Base-by-base conservation (phyloP, 2,888 invertebrate species). In the Lycocerus yunnanus region DNA sequence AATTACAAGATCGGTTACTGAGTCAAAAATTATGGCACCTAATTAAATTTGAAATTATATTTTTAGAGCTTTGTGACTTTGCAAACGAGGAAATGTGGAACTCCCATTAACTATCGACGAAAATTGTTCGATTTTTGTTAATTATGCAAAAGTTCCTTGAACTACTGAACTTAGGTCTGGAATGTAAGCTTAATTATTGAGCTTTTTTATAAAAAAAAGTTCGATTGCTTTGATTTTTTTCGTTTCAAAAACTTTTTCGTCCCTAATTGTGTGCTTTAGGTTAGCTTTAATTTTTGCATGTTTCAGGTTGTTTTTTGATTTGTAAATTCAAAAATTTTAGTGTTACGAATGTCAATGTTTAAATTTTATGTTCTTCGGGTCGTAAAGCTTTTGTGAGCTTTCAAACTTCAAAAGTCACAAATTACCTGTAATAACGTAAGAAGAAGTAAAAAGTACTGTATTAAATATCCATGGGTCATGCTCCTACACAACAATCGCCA, bases 381-480 rank as follows among this genome's bases (percentile, higher is more conserved):
- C 43, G 43, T 63, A 15, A 63, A 63, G n/a, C 20, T 63, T 63
- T 63, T 63, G 16, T 20, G 20, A 63, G 18, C 61, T 20, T 63
- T 63, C 9, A 63, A 69, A 21, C n/a, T 18, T 63, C n/a, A 18
- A 69, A 21, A n/a, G 78, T 74, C 43, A 69, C 18, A 66, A 74
- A 77, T 84, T 86, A 88, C 88, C 88, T 88, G 88, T 76, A 88
- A 85, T 79, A 87, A 84, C 79, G 85, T 86, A 78, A 88, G 84
- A 78, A 88, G 85, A 80, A 88, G 83, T 76, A 88, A 84, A 82
- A 88, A 88, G 80, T 87, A 86, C 84, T 88, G 88, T 84, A 88
- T 84, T 83, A 88, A 88, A 85, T 88, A 88, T 88, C 88, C 88
- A 86, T 88, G 88, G 85, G 88, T 87, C 87, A 88, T 87, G 86